phyloP scores from a whole-genome alignment of 1,140 invertebrate genomes.

The Nixonia krombeini region DNA sequence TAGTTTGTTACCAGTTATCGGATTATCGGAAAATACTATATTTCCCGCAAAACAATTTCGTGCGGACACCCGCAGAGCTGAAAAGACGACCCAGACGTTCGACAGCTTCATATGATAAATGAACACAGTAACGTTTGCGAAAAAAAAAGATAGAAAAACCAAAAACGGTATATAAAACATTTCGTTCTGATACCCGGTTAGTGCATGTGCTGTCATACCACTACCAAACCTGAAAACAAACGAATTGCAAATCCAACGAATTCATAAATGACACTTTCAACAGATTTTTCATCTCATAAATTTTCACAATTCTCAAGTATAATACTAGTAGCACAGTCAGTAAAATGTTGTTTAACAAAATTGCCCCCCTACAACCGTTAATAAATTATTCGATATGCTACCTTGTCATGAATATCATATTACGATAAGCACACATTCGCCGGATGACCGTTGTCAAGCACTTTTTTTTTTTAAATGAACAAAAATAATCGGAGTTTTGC shows the following conservation, averaged over 20 bases:
- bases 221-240: constrained; percentile 30
- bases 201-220: constrained; percentile 16
- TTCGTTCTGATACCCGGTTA: constrained; percentile 24
- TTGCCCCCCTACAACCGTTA: too few species aligned
- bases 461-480: too few species aligned
- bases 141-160: constrained; percentile 29
- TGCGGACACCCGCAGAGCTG: constrained; percentile 43
- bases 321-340: too few species aligned
- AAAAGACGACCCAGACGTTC: constrained; percentile 44
- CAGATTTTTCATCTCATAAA: too few species aligned
- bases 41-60: constrained; percentile 39
- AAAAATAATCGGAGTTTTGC: too few species aligned
- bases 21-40: constrained; percentile 46
- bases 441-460: too few species aligned
- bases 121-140: constrained; percentile 36
- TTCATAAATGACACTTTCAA: too few species aligned
- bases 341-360: too few species aligned
- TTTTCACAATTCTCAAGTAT: too few species aligned
- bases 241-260: neutral
- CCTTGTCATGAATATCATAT: too few species aligned
- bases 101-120: constrained; percentile 45
- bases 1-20: constrained; percentile 42
- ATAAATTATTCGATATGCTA: too few species aligned
- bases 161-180: constrained; percentile 36
- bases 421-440: too few species aligned